Evolutionary conservation across 2,113 vertebrate species (phyloP).

Genomic region (Andinoacara biseriatus): DNA sequence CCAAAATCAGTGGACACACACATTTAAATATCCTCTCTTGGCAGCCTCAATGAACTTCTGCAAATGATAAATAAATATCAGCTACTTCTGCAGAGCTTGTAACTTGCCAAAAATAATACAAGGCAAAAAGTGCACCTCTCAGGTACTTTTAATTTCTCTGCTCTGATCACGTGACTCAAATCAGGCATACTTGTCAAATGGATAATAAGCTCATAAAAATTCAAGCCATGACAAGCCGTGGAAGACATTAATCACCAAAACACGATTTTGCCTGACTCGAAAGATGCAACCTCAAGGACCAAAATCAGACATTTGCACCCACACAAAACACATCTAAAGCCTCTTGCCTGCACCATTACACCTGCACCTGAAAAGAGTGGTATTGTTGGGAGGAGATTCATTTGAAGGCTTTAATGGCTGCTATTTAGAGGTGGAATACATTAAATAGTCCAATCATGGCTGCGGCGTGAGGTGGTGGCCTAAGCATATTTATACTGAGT

Average conservation of each 20-base stretch:
- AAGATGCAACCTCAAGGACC: slow-evolving; percentile 5
- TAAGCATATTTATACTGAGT: slow-evolving; percentile 50
- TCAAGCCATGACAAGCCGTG: slow-evolving; percentile 26
- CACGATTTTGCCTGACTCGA: slow-evolving; percentile 10
- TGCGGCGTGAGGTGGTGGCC: slow-evolving; percentile 65
- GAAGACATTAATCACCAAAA: slow-evolving; percentile 33
- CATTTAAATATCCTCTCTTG: background rate
- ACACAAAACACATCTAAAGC: background rate
- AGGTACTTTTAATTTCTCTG: background rate
- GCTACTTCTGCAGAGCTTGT: background rate
- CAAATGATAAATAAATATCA: background rate
- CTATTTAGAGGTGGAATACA: slow-evolving; percentile 66
- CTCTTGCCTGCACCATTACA: slow-evolving; percentile 43
- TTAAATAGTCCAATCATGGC: slow-evolving; percentile 70
- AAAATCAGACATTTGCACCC: slow-evolving; percentile 4
- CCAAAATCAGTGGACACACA: background rate
- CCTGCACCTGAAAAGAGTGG: slow-evolving; percentile 50
- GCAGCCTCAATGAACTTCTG: background rate
- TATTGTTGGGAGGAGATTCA: slow-evolving; percentile 64
- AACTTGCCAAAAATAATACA: background rate
- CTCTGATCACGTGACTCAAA: slow-evolving; percentile 32
- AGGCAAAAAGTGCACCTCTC: background rate
- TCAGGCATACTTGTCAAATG: slow-evolving; percentile 26
- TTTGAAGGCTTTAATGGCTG: slow-evolving; percentile 69
- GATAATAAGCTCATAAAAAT: slow-evolving; percentile 35